Conservation (phyloP, 2,888 invertebrate genomes). For the Scaeva pyrastri region DNA sequence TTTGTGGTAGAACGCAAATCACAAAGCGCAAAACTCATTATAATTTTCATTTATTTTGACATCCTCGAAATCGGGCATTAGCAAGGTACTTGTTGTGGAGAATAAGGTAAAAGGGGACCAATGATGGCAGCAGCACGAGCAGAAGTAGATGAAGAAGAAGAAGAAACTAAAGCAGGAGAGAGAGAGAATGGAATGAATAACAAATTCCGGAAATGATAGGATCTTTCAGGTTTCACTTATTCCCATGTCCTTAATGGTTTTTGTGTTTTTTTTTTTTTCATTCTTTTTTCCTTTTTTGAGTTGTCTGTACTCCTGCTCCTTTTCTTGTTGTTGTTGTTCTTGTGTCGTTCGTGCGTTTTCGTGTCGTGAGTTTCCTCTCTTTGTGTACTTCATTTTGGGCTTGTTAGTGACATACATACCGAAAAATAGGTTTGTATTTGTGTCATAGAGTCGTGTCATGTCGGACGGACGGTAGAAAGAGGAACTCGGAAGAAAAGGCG, state of each 20-base stretch:
- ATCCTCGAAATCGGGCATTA: slow-evolving; percentile 9
- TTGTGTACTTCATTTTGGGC: slow-evolving; percentile 52
- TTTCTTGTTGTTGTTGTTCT: too few relatives aligned
- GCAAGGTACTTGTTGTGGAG: background rate
- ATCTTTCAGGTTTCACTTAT: slow-evolving; percentile 46
- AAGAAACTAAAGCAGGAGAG: too few relatives aligned
- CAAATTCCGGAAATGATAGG: slow-evolving; percentile 52
- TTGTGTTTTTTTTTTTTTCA: background rate
- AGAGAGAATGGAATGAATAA: background rate
- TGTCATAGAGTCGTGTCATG: slow-evolving; percentile 5
- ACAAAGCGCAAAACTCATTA: slow-evolving; percentile 33
- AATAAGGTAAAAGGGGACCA: background rate
- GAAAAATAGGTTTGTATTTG: slow-evolving; percentile 34
- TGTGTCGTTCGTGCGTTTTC: slow-evolving; percentile 48
- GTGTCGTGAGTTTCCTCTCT: slow-evolving; percentile 38
- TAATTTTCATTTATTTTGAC: slow-evolving; percentile 52
- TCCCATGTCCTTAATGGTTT: slow-evolving; percentile 41
- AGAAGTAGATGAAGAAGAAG: too few relatives aligned
- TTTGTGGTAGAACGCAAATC: slow-evolving; percentile 36
- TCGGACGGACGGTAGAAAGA: too few relatives aligned
- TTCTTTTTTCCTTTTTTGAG: background rate
- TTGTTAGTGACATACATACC: slow-evolving; percentile 52
- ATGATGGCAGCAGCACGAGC: too few relatives aligned
- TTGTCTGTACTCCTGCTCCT: background rate
- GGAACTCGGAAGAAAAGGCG: slow-evolving; percentile 54